These are phyloP conservation scores for Scolanthus callimorphus DNA, from an alignment of 92 coral and sea anemone species.

Conservation along the genomic window DNA sequence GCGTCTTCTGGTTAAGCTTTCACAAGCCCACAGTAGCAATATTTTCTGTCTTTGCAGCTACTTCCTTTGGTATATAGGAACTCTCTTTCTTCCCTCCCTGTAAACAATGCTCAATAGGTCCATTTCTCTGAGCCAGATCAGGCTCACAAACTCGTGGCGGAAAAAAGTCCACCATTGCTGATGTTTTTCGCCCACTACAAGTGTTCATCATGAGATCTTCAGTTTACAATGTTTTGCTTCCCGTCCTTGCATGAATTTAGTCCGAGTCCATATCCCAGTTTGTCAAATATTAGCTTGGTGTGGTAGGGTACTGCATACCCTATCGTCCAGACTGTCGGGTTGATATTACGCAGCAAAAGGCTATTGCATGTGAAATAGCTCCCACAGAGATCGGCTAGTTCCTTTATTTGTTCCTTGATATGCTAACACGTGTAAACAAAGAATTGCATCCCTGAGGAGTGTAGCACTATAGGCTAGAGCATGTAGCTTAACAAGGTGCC, in stretches of 20 bases:
- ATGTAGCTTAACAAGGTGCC: constrained; percentile 21
- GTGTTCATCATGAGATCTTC: constrained; percentile 20
- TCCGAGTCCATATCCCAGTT: constrained; percentile 40
- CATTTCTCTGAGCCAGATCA: constrained; percentile 45
- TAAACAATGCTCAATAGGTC: constrained; percentile 45
- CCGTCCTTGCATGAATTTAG: constrained; percentile 40
- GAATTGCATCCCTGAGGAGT: constrained; percentile 36
- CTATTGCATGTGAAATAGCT: constrained; percentile 19
- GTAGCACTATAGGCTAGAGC: constrained; percentile 15
- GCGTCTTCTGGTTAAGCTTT: constrained; percentile 16
- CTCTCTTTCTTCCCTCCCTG: constrained; percentile 19
- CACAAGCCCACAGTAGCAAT: constrained; percentile 51
- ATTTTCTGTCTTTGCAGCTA: constrained; percentile 6
- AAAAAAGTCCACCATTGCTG: constrained; percentile 57
- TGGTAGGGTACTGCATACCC: constrained; percentile 49
- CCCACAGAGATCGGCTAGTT: constrained; percentile 17
- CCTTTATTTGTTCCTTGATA: constrained; percentile 22
- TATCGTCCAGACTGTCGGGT: constrained; percentile 48
- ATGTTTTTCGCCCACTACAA: constrained; percentile 30
- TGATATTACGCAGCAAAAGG: constrained; percentile 14
- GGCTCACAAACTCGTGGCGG: constrained; percentile 46
- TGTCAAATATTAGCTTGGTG: constrained; percentile 23
- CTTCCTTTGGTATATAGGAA: constrained; percentile 32
- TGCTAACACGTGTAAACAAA: constrained; percentile 23
- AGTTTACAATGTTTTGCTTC: constrained; percentile 57